Conservation (phyloP, 1,140 invertebrate genomes). For the Drosophila punjabiensis region DNA sequence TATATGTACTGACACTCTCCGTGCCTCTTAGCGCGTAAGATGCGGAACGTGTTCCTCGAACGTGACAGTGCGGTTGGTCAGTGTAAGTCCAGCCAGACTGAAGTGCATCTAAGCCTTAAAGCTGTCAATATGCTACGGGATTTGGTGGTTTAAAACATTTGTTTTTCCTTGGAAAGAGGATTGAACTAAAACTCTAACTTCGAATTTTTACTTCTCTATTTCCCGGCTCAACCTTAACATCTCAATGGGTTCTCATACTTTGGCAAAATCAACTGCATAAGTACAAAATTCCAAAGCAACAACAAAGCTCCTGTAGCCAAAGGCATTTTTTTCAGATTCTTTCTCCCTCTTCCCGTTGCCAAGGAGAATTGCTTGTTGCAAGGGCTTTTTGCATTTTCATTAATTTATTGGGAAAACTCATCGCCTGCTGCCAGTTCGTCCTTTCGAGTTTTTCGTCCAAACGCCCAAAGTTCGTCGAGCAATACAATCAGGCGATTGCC, state of each 20-base stretch:
- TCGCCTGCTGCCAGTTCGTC: conserved; percentile 45
- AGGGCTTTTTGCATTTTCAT: conserved; percentile 57
- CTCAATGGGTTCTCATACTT: conserved; percentile 26
- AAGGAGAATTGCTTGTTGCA: conserved; percentile 48
- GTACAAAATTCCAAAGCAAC: conserved; percentile 19
- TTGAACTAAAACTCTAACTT: background rate
- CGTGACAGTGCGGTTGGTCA: conserved; percentile 54
- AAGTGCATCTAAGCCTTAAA: conserved; percentile 49
- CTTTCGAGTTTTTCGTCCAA: conserved; percentile 16
- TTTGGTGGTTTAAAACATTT: conserved; percentile 29
- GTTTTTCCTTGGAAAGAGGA: conserved; percentile 8
- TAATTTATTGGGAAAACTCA: conserved; percentile 72
- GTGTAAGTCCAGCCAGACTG: conserved; percentile 16
- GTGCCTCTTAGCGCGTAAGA: conserved; percentile 41
- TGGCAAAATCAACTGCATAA: conserved; percentile 34
- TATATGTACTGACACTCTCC: conserved; percentile 21
- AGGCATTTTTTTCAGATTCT: conserved; percentile 3
- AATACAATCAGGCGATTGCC: conserved; percentile 73
- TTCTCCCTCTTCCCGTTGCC: conserved; percentile 12
- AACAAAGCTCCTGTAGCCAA: conserved; percentile 3
- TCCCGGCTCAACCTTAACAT: conserved; percentile 9
- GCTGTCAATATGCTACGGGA: conserved; percentile 25
- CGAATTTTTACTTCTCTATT: conserved; percentile 1
- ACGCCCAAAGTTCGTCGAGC: conserved; percentile 42
- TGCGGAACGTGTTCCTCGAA: conserved; percentile 39